Evolutionary conservation across 1,140 invertebrate genomes (phyloP).

Genomic region (Platyscapa corneri): DNA sequence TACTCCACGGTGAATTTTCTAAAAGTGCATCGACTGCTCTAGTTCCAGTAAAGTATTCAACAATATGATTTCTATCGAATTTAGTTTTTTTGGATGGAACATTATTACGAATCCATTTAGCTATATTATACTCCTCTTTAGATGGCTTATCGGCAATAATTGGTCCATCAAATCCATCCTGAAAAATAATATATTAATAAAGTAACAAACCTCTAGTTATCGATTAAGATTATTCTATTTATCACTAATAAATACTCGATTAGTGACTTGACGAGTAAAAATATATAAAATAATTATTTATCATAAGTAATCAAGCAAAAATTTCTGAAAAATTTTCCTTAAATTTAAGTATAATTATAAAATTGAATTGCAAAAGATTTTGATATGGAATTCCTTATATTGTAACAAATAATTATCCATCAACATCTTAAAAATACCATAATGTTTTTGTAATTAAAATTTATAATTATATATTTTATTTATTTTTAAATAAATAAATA

Average conservation of each 20-base stretch:
- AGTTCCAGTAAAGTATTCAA: slow-evolving; percentile 96
- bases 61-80: slow-evolving; percentile 92
- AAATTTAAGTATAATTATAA: too few relatives aligned
- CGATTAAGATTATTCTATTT: too few relatives aligned
- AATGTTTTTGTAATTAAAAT: background rate
- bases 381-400: too few relatives aligned
- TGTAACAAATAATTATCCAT: too few relatives aligned
- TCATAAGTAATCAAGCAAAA: too few relatives aligned
- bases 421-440: background rate
- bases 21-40: slow-evolving; percentile 94
- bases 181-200: slow-evolving; percentile 33
- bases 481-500: background rate
- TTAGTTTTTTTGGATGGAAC: slow-evolving; percentile 95
- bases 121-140: slow-evolving; percentile 94
- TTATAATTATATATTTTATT: background rate
- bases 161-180: slow-evolving; percentile 78
- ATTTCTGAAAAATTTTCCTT: too few relatives aligned
- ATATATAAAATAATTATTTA: too few relatives aligned
- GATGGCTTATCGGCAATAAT: slow-evolving; percentile 82
- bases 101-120: slow-evolving; percentile 95
- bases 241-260: too few relatives aligned
- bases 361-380: too few relatives aligned
- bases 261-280: too few relatives aligned
- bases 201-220: too few relatives aligned
- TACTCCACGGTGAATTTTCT: slow-evolving; percentile 91